Evolutionary conservation across 2,113 vertebrate species (phyloP), one percentile per base, ranked within the genome.

Genomic region (Turdus rufiventris): DNA sequence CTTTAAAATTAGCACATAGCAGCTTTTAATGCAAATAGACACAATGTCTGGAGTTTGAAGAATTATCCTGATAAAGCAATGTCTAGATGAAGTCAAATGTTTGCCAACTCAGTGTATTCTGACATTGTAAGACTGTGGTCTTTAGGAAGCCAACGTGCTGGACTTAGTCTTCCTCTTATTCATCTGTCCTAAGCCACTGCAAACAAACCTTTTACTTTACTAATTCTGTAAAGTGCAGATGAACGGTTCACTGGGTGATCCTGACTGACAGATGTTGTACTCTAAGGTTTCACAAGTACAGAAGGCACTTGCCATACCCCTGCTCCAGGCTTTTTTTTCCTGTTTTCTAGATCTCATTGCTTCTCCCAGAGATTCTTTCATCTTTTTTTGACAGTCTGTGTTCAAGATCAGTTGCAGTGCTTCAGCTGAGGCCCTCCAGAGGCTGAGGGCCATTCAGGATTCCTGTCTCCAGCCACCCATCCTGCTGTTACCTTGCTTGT

Each of bases 1-100:
- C 94, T 95, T 94, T 88, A 90, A 93, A 96, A 90, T 66, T 83
- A 96, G 72, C 86, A 63, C 82, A 83, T 17, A 80, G 43, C 29
- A 92, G 81, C 81, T 95, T 94, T 93, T 94, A 81, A 65, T 94
- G 90, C 93, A 96, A 74, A 95, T 75, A 91, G 88, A 82, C 10
- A 1, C 66, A 47, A 14, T 82, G 87, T 80, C 82, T 91, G 67
- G 57, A 73, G 63, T 91, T 94, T 94, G 80, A 81, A 54, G 58
- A 91, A 70, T 13, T 57, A 43, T 79, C 54, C 57, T 4, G 1
- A 65, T 84, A 91, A 85, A 73, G 61, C 48, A 57, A 31, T 65
- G 70, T 66, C 45, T 89, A 48, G 73, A 92, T 91, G 62, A 71
- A 95, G 62, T 92, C 68, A 78, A 77, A 63, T 87, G 85, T 94